Percentiles rank a stretch among this genome's conserved stretches.
Evolutionary conservation across 2,797 vertebrate genomes (phyloP).

Genomic region (Salarias fasciatus): DNA sequence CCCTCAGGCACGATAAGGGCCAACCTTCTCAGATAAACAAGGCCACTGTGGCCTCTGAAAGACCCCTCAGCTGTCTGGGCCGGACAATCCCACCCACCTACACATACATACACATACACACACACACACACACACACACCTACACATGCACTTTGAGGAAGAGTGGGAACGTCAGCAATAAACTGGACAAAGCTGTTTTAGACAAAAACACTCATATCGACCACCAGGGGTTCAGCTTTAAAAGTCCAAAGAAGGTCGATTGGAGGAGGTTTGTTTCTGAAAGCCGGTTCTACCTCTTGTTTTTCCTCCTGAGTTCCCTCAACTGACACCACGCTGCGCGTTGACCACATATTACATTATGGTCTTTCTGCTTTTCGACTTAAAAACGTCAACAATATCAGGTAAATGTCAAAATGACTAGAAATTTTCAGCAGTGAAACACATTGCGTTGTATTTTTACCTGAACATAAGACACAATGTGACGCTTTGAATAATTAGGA

Average conservation of each 20-base stretch:
- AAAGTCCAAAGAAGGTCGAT: conserved; percentile 66
- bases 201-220: conserved; percentile 75
- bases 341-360: conserved; percentile 31
- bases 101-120: conserved; percentile 18
- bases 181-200: conserved; percentile 77
- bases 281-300: conserved; percentile 46
- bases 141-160: background rate
- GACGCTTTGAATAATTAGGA: background rate
- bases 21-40: conserved; percentile 81
- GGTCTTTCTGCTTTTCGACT: conserved; percentile 1
- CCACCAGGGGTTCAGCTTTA: conserved; percentile 66
- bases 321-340: conserved; percentile 10
- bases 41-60: conserved; percentile 74
- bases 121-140: conserved; percentile 21
- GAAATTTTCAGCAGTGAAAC: too few relatives aligned
- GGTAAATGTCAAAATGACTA: too few relatives aligned
- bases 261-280: conserved; percentile 53
- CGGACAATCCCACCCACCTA: conserved; percentile 59
- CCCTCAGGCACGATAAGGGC: conserved; percentile 78
- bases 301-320: conserved; percentile 40
- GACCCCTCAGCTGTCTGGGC: conserved; percentile 73
- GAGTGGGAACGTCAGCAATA: conserved; percentile 70
- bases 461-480: background rate
- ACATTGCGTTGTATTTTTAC: too few relatives aligned
- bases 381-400: too few relatives aligned